Evolutionary conservation across 2,888 invertebrate species (phyloP).

Genomic region (Meloe dianella): DNA sequence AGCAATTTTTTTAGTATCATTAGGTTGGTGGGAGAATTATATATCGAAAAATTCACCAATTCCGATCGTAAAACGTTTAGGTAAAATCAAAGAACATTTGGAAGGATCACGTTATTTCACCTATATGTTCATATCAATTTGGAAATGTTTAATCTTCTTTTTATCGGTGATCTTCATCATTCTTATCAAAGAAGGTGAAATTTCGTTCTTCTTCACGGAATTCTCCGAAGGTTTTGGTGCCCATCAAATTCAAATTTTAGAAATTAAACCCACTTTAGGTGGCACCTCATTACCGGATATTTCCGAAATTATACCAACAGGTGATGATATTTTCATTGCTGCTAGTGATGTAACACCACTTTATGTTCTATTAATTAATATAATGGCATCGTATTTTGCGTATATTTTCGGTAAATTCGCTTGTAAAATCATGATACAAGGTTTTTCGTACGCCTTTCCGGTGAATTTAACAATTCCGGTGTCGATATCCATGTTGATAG

Average conservation of each 20-base stretch:
- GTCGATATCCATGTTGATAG: conserved; percentile 84
- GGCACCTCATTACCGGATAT: conserved; percentile 74
- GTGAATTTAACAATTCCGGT: conserved; percentile 92
- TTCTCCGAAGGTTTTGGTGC: conserved; percentile 77
- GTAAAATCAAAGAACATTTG: conserved; percentile 80
- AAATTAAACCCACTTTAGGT: conserved; percentile 69
- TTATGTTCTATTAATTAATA: conserved; percentile 80
- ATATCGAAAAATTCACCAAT: conserved; percentile 86
- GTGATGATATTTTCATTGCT: conserved; percentile 75
- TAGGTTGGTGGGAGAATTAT: conserved; percentile 99
- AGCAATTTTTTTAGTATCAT: conserved; percentile 83
- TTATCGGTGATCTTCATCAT: conserved; percentile 75
- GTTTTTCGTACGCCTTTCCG: conserved; percentile 96
- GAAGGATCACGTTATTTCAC: conserved; percentile 84
- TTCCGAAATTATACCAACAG: conserved; percentile 75
- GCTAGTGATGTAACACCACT: conserved; percentile 76
- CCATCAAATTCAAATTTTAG: conserved; percentile 80
- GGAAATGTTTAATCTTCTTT: conserved; percentile 88
- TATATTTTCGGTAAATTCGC: conserved; percentile 96
- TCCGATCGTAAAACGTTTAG: conserved; percentile 75
- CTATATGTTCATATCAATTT: conserved; percentile 87
- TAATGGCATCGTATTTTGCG: conserved; percentile 83
- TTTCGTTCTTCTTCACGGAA: conserved; percentile 77
- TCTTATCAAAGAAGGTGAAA: conserved; percentile 77
- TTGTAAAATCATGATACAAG: conserved; percentile 96